phyloP scores from a whole-genome alignment of 1,140 invertebrate genomes.

The Parapsyche elsis region DNA sequence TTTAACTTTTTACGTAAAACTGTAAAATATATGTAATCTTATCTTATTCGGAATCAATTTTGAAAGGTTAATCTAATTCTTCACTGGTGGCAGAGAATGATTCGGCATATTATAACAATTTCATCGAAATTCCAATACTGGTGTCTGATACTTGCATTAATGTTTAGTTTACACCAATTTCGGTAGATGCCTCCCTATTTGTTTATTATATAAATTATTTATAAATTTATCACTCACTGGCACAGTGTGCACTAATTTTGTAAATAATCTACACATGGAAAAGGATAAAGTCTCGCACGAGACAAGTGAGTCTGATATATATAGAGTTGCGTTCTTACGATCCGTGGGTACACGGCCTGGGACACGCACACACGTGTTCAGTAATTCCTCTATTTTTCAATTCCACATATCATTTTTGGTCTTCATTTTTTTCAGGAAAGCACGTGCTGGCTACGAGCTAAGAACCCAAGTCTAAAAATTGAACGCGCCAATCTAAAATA shows the following conservation, averaged over 20 bases:
- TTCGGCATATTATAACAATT: too few species aligned
- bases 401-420: neutral
- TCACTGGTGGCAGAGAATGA: too few species aligned
- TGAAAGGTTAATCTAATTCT: too few species aligned
- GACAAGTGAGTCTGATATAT: constrained; percentile 48
- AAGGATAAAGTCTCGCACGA: constrained; percentile 28
- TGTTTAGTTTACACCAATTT: too few species aligned
- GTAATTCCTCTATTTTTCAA: constrained; percentile 12
- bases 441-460: too few species aligned
- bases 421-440: neutral
- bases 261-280: constrained; percentile 22
- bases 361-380: constrained; percentile 6
- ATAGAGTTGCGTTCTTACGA: constrained; percentile 35
- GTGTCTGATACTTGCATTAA: too few species aligned
- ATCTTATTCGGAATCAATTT: too few species aligned
- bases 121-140: too few species aligned
- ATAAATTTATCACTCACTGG: neutral
- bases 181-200: neutral
- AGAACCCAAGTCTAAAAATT: too few species aligned
- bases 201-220: neutral
- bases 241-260: neutral
- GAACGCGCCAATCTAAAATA: too few species aligned
- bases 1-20: too few species aligned
- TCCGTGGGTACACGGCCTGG: constrained; percentile 32
- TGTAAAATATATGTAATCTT: too few species aligned